Evolutionary conservation across 2,888 invertebrate species (phyloP).

Genomic region (Epinotia demarniana): DNA sequence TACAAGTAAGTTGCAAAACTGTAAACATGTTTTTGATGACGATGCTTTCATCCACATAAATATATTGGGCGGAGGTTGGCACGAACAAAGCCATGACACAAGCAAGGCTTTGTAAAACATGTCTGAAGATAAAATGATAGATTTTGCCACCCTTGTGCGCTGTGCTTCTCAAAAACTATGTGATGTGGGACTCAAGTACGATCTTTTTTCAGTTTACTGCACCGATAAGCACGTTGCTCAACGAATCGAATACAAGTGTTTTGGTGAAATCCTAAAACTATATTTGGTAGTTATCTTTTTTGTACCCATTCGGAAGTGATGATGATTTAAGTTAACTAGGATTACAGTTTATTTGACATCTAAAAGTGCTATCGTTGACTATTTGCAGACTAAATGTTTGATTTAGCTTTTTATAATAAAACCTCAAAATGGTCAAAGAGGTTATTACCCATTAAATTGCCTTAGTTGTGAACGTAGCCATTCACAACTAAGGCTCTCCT

Average conservation of each 20-base stretch:
- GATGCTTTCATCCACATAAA: no score
- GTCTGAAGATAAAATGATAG: background rate
- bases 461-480: background rate
- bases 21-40: no score
- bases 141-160: background rate
- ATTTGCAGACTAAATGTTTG: no score
- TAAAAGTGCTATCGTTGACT: no score
- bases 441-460: no score
- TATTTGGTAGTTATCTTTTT: no score
- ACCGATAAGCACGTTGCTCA: slow-evolving; percentile 1
- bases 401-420: background rate
- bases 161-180: background rate
- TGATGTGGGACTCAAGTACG: background rate
- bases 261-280: background rate
- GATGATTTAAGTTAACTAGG: background rate
- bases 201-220: background rate
- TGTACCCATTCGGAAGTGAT: background rate
- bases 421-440: background rate
- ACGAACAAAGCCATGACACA: background rate
- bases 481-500: no score
- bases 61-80: background rate
- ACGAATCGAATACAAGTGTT: background rate
- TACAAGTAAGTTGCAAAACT: no score
- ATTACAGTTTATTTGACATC: no score
- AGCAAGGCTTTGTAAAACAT: background rate